Evolutionary conservation across 1,140 invertebrate species (phyloP).

Genomic region (Dreissena polymorpha): DNA sequence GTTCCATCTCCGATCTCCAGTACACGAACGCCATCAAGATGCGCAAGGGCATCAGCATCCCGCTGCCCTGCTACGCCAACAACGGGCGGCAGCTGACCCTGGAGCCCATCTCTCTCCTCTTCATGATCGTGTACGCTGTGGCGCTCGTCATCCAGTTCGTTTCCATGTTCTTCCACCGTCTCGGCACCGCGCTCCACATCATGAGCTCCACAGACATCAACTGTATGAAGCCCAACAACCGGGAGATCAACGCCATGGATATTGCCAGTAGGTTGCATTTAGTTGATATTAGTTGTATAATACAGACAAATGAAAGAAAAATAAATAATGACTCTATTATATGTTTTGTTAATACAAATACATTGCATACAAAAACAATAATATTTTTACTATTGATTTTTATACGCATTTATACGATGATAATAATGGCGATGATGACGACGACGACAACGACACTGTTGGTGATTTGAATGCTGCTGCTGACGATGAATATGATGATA

Average conservation of each 20-base stretch:
- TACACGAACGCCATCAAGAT: slow-evolving; percentile 68
- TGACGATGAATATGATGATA: no score
- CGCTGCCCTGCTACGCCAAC: slow-evolving; percentile 63
- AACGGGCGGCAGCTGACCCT: slow-evolving; percentile 66
- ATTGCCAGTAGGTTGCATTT: slow-evolving; percentile 63
- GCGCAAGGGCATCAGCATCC: slow-evolving; percentile 68
- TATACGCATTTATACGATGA: no score
- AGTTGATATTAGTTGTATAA: no score
- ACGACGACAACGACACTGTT: no score
- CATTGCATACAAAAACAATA: no score
- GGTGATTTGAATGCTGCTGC: no score
- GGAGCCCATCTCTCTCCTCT: slow-evolving; percentile 98
- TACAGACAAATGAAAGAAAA: no score
- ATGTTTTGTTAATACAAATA: no score
- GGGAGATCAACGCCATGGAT: slow-evolving; percentile 70
- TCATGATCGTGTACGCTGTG: slow-evolving; percentile 98
- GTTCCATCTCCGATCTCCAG: slow-evolving; percentile 45
- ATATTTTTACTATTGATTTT: no score
- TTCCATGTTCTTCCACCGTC: slow-evolving; percentile 99
- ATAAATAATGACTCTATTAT: no score
- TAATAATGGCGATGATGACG: no score
- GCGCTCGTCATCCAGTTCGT: slow-evolving; percentile 98
- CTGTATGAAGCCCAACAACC: slow-evolving; percentile 73
- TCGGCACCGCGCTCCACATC: slow-evolving; percentile 98
- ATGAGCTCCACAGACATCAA: slow-evolving; percentile 94